Evolutionary conservation across 2,888 invertebrate species (phyloP).

Genomic region (Mantis religiosa): DNA sequence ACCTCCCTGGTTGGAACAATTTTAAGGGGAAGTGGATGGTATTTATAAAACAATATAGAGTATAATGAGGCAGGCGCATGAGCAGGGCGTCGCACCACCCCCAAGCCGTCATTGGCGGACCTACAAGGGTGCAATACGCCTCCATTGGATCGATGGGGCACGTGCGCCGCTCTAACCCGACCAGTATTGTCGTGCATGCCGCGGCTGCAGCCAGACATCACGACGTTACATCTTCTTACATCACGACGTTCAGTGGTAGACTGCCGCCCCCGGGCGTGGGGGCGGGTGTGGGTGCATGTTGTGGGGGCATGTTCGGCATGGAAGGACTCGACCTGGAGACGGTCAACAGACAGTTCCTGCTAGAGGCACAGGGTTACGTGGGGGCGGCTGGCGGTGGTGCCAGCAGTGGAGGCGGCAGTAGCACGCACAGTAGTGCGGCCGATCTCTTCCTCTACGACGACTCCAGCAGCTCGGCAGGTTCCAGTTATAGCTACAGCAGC

Average conservation of each 20-base stretch:
- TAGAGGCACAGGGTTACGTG: constrained; percentile 44
- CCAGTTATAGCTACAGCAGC: constrained; percentile 60
- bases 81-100: background rate
- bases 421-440: constrained; percentile 49
- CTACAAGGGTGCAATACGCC: background rate
- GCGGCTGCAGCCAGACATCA: background rate
- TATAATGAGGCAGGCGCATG: background rate
- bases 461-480: constrained; percentile 45
- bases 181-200: background rate
- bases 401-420: constrained; percentile 47
- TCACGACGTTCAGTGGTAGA: background rate
- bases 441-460: constrained; percentile 69
- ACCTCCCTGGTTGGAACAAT: no score
- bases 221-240: no score
- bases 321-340: constrained; percentile 65
- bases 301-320: constrained; percentile 56
- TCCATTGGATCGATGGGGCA: background rate
- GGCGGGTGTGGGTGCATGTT: background rate
- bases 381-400: constrained; percentile 43
- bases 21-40: no score
- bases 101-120: background rate
- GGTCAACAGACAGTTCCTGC: constrained; percentile 63
- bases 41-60: no score
- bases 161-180: background rate
- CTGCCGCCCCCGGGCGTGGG: background rate